Evolutionary conservation across 1,140 invertebrate genomes (phyloP), one percentile per base, ranked within the genome.

Genomic region (Pteromalus puparum): DNA sequence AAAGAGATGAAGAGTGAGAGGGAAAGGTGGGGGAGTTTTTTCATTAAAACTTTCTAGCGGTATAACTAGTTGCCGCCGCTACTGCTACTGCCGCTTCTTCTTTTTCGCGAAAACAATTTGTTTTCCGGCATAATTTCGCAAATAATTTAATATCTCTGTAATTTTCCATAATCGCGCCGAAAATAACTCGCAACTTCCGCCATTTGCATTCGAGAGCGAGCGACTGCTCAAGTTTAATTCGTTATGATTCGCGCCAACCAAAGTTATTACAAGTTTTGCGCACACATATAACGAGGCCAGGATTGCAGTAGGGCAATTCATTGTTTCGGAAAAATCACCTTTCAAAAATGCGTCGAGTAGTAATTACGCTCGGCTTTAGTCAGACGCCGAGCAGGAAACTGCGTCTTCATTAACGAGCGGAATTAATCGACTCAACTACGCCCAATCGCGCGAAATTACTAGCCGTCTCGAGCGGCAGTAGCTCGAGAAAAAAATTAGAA

Each of bases 11-110:
- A 61, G 34, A 74, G 30, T 13, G 5, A n/a, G 72, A 74, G 72
- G 4, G 72, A 74, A 28, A 74, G 34, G 26, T 42, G 26, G 38
- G 30, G 15, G 65, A 46, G 30, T 72, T 81, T 81, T 72, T 81
- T 81, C 68, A 81, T 81, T 81, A 81, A 81, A 81, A 48, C 68
- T 81, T 81, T 81, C 67, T 1, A 1, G 9, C 68, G n/a, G 21
- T 24, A 68, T 79, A 75, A 75, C 28, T 74, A 74, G 26, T 38
- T 21, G 18, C 5, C 7, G 53, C 53, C 18, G 15, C 53, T 61
- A 1, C 15, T 48, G 1, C 46, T 18, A 13, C 18, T 0, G n/a
- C 4, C n/a, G n/a, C 15, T 48, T 72, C 7, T 72, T 34, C 12
- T 75, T 76, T 53, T 76, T 28, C 24, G 34, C n/a, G 42, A 48